A percentile compares a stretch with the other conserved stretches of the same genome.
phyloP scores from a whole-genome alignment of 2,888 invertebrate genomes.

The Drosophila fungiperda region DNA sequence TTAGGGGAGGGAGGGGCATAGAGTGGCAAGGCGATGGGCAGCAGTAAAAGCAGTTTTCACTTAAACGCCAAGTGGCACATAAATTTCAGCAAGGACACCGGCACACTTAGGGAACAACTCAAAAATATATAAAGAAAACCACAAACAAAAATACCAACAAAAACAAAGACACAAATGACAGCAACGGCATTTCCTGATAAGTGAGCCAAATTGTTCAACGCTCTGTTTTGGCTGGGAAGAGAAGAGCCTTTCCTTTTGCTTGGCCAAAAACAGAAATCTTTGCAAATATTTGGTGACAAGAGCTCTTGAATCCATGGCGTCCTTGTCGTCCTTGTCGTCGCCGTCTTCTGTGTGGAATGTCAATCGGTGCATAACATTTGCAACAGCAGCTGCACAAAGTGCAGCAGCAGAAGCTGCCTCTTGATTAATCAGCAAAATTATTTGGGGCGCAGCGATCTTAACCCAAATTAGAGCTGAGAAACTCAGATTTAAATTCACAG shows the following conservation, averaged over 20 bases:
- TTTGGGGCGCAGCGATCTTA: slow-evolving; percentile 25
- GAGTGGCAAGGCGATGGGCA: neutral
- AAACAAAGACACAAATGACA: slow-evolving; percentile 30
- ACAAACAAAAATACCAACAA: neutral
- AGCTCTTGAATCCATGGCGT: slow-evolving; percentile 35
- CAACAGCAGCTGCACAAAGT: slow-evolving; percentile 36
- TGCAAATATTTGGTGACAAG: slow-evolving; percentile 61
- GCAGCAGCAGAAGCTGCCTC: slow-evolving; percentile 31
- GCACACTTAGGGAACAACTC: slow-evolving; percentile 44
- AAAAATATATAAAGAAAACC: slow-evolving; percentile 3
- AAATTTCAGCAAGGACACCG: slow-evolving; percentile 74
- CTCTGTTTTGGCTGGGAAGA: slow-evolving; percentile 31
- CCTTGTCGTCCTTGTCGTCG: slow-evolving; percentile 12
- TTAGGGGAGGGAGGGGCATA: slow-evolving; percentile 18
- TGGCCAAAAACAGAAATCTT: slow-evolving; percentile 36
- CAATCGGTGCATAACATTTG: slow-evolving; percentile 57
- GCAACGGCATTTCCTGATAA: slow-evolving; percentile 55
- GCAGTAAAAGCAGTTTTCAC: slow-evolving; percentile 70
- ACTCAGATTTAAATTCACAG: neutral
- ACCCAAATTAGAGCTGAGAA: slow-evolving; percentile 18
- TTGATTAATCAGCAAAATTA: slow-evolving; percentile 13
- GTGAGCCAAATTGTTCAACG: slow-evolving; percentile 59
- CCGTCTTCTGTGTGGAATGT: slow-evolving; percentile 36
- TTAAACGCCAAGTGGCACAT: slow-evolving; percentile 73
- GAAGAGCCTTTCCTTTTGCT: neutral